These are phyloP conservation scores for Crypturellus tataupa DNA, from an alignment of 2,797 vertebrate species.

Conservation along the genomic window DNA sequence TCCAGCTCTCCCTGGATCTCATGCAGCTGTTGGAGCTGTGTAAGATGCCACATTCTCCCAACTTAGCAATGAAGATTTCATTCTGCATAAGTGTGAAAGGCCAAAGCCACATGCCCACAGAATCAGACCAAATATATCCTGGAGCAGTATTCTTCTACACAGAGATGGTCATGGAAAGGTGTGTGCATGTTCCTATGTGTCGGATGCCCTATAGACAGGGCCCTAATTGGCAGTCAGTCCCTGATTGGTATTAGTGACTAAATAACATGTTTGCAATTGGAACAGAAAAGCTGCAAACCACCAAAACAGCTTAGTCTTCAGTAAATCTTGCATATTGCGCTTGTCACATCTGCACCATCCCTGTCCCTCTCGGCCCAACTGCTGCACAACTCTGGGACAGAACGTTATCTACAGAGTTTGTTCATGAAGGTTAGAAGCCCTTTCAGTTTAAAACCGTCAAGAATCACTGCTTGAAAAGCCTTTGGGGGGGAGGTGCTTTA, in stretches of 20 bases:
- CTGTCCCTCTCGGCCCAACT: not conserved
- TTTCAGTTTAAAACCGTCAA: not conserved
- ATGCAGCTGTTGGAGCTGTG: not conserved
- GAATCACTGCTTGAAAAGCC: not conserved
- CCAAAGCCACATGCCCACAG: not conserved
- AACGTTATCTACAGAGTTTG: fast-evolving
- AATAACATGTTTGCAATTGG: not conserved
- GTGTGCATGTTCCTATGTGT: not conserved
- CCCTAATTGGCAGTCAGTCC: not conserved
- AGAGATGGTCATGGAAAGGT: not conserved
- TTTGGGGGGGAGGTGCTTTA: not conserved
- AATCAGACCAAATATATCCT: not conserved
- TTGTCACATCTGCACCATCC: not conserved
- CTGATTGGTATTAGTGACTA: not conserved
- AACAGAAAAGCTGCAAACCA: not conserved
- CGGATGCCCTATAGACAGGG: not conserved
- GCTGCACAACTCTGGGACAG: not conserved
- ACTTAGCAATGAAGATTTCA: not conserved
- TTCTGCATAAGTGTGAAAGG: not conserved
- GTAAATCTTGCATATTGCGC: not conserved
- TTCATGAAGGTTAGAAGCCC: fast-evolving
- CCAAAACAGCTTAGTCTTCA: not conserved
- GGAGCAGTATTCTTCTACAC: not conserved
- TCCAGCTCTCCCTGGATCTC: not conserved
- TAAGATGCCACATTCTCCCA: not conserved